A percentile compares a stretch with the other conserved stretches of the same genome.
phyloP scores from a whole-genome alignment of 2,888 invertebrate species.

The Acheta domesticus region DNA sequence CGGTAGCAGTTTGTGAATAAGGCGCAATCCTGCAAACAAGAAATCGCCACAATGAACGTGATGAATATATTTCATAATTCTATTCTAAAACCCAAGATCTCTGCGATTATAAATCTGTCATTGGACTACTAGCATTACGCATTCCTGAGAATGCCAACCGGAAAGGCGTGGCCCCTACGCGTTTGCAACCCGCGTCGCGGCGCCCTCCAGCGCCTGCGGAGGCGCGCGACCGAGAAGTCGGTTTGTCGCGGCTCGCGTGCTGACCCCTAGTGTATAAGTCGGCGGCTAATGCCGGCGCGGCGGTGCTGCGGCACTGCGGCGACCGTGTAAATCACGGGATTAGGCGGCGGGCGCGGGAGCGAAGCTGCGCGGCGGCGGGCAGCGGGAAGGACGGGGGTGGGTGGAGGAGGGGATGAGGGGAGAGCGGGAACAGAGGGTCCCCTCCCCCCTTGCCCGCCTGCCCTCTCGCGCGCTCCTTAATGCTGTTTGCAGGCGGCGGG shows the following conservation, averaged over 20 bases:
- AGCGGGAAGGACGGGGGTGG: neutral
- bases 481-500: neutral
- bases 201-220: no score
- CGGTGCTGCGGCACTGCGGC: neutral
- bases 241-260: neutral
- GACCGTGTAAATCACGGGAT: slow-evolving; percentile 36
- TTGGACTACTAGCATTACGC: no score
- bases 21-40: no score
- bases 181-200: no score
- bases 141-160: no score
- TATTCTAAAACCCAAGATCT: no score
- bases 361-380: neutral
- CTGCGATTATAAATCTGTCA: no score
- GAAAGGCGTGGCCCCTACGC: no score
- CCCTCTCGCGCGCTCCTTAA: neutral
- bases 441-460: neutral
- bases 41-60: no score
- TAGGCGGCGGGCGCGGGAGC: slow-evolving; percentile 28
- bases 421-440: neutral
- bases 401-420: neutral
- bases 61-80: no score
- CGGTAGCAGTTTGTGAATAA: no score
- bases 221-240: neutral
- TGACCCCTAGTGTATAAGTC: neutral
- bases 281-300: neutral